A percentile compares a stretch with the other conserved stretches of the same genome.
Conservation (phyloP, 2,797 vertebrate species). For the Molossus molossus region DNA sequence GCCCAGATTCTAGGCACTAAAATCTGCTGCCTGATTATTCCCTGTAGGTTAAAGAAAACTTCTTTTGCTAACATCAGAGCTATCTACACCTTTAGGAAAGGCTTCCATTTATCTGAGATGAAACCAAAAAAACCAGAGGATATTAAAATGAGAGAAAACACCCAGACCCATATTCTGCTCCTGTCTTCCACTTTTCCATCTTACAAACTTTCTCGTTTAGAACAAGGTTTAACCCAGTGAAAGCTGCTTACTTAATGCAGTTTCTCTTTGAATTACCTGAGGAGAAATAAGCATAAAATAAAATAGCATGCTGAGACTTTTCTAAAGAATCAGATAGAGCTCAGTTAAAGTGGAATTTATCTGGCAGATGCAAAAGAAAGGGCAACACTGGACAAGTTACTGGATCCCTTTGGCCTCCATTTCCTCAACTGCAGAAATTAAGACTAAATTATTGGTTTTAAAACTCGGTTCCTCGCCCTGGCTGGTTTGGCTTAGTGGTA, state of each 20-base stretch:
- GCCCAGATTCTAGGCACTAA: constrained; percentile 55
- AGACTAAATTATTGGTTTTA: neutral
- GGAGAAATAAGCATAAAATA: constrained; percentile 46
- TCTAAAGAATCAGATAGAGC: constrained; percentile 22
- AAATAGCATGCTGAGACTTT: constrained; percentile 19
- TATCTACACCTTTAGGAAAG: neutral
- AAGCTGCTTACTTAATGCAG: neutral
- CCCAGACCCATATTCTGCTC: neutral
- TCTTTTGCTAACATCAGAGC: neutral
- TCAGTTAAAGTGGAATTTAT: constrained; percentile 1
- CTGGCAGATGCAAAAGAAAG: neutral
- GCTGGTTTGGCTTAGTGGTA: too few species aligned
- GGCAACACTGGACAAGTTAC: neutral
- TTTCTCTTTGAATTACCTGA: neutral
- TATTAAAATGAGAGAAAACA: neutral
- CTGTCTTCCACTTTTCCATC: neutral
- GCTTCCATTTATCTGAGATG: constrained; percentile 1
- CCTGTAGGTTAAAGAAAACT: constrained; percentile 50
- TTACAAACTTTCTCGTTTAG: constrained; percentile 46
- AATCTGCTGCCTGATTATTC: constrained; percentile 26
- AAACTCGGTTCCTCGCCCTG: neutral
- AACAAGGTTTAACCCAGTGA: constrained; percentile 49
- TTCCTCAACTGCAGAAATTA: constrained; percentile 53
- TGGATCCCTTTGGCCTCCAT: neutral
- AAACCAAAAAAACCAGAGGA: neutral